A percentile compares a stretch with the other conserved stretches of the same genome.
Conservation (phyloP, 2,113 vertebrate species). For the Aptenodytes patagonicus region DNA sequence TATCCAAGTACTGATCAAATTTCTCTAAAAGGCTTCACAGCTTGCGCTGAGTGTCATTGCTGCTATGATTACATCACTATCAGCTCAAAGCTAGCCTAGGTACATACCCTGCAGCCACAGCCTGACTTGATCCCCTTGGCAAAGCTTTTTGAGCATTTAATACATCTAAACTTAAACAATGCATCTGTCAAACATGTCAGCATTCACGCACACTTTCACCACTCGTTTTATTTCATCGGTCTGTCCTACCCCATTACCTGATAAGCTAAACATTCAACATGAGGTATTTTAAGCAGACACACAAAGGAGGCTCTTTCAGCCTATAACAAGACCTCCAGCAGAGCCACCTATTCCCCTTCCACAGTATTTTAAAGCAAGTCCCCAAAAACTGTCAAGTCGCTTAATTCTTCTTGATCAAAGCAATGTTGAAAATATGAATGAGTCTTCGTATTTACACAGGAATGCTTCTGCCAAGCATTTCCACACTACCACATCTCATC, state of each 20-base stretch:
- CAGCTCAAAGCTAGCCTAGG: neutral
- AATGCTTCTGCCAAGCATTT: neutral
- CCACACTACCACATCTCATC: neutral
- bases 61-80: neutral
- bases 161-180: neutral
- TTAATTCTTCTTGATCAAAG: neutral
- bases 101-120: neutral
- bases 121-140: neutral
- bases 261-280: neutral
- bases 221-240: neutral
- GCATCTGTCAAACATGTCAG: neutral
- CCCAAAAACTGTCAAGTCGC: neutral
- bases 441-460: neutral
- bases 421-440: neutral
- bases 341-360: neutral
- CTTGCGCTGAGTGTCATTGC: neutral
- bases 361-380: neutral
- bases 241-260: neutral
- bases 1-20: neutral
- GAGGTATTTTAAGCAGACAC: neutral
- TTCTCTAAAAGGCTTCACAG: neutral
- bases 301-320: neutral
- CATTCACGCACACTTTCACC: neutral
- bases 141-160: neutral
- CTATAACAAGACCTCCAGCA: neutral